A percentile compares a stretch with the other conserved stretches of the same genome.
phyloP scores from a whole-genome alignment of 1,140 invertebrate genomes.

The Pinna nobilis region DNA sequence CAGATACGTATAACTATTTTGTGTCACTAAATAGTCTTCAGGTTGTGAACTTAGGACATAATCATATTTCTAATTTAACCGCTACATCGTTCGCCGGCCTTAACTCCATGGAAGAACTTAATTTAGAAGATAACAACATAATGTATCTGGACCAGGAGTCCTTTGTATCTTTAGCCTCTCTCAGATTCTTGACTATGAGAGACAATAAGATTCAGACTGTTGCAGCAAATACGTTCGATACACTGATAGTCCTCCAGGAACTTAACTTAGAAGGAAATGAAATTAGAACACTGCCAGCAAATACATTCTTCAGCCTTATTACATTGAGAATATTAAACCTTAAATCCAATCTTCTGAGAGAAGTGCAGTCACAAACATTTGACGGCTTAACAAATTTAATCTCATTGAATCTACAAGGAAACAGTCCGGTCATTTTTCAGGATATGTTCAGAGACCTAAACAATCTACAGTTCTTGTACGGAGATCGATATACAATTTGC shows the following conservation, averaged over 20 bases:
- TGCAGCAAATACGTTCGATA: background rate
- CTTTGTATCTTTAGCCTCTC: background rate
- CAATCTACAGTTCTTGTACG: slow-evolving; percentile 1
- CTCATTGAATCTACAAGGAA: slow-evolving; percentile 1
- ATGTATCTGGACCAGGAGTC: background rate
- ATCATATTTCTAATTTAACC: background rate
- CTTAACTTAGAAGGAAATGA: slow-evolving; percentile 16
- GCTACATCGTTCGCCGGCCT: slow-evolving; percentile 25
- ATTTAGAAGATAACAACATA: slow-evolving; percentile 7
- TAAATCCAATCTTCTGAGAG: slow-evolving; percentile 4
- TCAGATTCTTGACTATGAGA: background rate
- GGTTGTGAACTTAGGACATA: background rate
- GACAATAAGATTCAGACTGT: slow-evolving; percentile 5
- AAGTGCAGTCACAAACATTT: slow-evolving; percentile 5
- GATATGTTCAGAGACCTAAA: slow-evolving; percentile 12
- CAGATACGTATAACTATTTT: slow-evolving; percentile 13
- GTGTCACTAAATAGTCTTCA: background rate
- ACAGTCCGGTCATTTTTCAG: background rate
- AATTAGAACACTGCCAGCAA: background rate
- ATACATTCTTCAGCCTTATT: slow-evolving; percentile 3
- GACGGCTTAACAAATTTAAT: background rate
- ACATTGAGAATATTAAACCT: slow-evolving; percentile 16
- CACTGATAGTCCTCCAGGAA: background rate
- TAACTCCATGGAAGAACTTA: background rate
- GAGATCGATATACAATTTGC: slow-evolving; percentile 50